Evolutionary conservation across 2,113 vertebrate species (phyloP).

Genomic region (Heterocephalus glaber): DNA sequence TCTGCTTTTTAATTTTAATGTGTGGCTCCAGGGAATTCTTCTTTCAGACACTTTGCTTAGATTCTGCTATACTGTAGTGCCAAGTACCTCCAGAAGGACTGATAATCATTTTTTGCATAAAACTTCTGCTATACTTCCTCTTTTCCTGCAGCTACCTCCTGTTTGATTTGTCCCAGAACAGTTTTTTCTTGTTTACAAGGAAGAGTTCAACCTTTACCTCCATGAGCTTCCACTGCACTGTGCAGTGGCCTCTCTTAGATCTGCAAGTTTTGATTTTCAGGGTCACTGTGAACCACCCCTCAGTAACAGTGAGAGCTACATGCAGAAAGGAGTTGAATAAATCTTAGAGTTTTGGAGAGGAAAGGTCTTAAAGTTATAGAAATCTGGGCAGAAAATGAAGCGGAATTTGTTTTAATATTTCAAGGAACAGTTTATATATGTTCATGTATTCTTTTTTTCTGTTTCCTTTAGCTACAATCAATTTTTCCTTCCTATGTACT

Average conservation of each 20-base stretch:
- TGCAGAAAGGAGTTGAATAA: background rate
- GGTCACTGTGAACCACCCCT: background rate
- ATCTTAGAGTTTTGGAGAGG: background rate
- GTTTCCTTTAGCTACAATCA: background rate
- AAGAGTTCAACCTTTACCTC: background rate
- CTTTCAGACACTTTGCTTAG: background rate
- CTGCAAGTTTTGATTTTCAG: background rate
- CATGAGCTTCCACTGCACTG: accelerated
- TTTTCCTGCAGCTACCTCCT: background rate
- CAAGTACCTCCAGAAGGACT: background rate
- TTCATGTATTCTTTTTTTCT: background rate
- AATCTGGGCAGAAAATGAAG: background rate
- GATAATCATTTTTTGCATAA: background rate
- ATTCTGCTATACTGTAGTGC: background rate
- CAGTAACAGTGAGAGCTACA: background rate
- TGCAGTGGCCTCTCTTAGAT: background rate
- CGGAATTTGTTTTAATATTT: background rate
- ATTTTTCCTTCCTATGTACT: background rate
- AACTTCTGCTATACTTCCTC: background rate
- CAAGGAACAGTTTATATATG: background rate
- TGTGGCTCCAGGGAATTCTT: background rate
- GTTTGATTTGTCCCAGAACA: background rate
- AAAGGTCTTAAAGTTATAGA: background rate
- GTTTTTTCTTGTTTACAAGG: background rate
- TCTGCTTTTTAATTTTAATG: slow-evolving; percentile 41